Percentiles rank a stretch among this genome's conserved stretches.
Conservation (phyloP, 2,113 vertebrate species). For the Procavia capensis region DNA sequence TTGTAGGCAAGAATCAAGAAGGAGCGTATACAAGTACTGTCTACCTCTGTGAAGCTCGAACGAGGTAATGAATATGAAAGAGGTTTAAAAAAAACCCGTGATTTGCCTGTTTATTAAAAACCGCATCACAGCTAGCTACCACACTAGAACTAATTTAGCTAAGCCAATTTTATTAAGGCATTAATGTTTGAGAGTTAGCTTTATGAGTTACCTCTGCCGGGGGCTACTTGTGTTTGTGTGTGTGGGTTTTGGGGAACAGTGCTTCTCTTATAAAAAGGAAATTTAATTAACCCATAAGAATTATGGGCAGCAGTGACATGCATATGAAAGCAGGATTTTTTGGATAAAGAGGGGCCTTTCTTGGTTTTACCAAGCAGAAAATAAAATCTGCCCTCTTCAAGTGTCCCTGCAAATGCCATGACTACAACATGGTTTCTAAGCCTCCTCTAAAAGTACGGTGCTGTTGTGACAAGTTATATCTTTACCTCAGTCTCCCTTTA, state of each 20-base stretch:
- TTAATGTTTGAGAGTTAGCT: constrained; percentile 14
- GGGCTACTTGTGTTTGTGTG: not conserved
- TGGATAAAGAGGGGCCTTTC: not conserved
- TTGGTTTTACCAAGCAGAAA: constrained; percentile 44
- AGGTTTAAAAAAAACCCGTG: not conserved
- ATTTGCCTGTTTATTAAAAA: constrained; percentile 48
- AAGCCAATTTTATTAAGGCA: constrained; percentile 48
- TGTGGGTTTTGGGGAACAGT: not conserved
- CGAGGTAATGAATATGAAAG: constrained; percentile 44
- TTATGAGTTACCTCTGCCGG: not conserved
- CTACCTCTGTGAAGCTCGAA: not conserved
- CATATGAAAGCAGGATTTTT: constrained; percentile 18
- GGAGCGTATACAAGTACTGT: not conserved
- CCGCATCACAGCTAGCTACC: not conserved
- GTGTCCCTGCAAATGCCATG: accelerated
- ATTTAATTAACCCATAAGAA: constrained; percentile 31
- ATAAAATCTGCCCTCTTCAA: not conserved
- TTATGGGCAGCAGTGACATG: not conserved
- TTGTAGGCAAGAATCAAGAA: not conserved
- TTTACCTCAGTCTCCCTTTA: constrained; percentile 23
- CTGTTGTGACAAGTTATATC: not conserved
- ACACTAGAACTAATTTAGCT: constrained; percentile 59
- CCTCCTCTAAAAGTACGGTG: not conserved
- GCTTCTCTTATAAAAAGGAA: constrained; percentile 42
- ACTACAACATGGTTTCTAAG: not conserved